These are phyloP conservation scores for Cremastobaeus sp. DNA, from an alignment of 2,888 invertebrate genomes.

Conservation along the genomic window DNA sequence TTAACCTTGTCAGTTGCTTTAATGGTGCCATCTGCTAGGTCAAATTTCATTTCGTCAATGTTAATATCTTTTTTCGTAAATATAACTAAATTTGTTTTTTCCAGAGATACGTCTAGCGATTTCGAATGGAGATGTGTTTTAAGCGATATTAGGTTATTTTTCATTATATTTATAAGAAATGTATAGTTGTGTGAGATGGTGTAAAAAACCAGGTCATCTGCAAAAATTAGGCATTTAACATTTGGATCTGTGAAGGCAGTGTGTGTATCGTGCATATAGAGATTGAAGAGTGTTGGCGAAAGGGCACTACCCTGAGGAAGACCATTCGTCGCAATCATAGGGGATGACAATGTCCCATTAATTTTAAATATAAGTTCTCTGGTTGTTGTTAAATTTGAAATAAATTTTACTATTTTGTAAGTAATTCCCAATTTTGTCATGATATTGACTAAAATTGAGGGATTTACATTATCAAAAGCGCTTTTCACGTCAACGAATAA, in stretches of 20 bases:
- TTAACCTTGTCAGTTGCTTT: too few relatives aligned
- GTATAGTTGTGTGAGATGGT: too few relatives aligned
- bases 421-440: background rate
- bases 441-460: background rate
- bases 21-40: too few relatives aligned
- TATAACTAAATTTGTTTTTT: slow-evolving; percentile 1
- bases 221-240: slow-evolving; percentile 2
- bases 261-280: background rate
- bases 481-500: background rate
- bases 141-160: too few relatives aligned
- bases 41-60: too few relatives aligned
- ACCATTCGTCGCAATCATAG: background rate
- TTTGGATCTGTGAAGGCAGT: background rate
- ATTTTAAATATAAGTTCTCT: slow-evolving; percentile 2
- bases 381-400: background rate
- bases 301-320: slow-evolving; percentile 12
- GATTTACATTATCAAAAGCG: slow-evolving; percentile 7
- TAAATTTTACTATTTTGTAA: background rate
- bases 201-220: slow-evolving; percentile 12
- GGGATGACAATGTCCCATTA: background rate
- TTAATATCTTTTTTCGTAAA: slow-evolving; percentile 3
- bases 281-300: slow-evolving; percentile 6
- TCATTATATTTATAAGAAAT: too few relatives aligned
- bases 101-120: background rate
- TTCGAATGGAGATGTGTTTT: too few relatives aligned